These are phyloP conservation scores for Spondyliosoma cantharus DNA, from an alignment of 2,797 vertebrate species.

Conservation along the genomic window DNA sequence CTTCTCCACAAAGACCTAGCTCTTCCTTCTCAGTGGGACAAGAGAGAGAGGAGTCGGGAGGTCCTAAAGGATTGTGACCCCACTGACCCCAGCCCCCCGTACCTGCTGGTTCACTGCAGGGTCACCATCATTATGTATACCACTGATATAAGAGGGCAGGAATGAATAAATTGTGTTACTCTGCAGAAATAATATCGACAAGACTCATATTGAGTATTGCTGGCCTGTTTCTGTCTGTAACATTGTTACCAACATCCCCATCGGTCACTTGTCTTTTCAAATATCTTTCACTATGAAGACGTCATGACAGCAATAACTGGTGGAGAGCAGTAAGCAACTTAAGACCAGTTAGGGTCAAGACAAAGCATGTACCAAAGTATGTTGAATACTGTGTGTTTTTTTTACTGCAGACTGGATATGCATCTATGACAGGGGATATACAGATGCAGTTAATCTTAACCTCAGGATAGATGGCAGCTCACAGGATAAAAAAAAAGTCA, in stretches of 20 bases:
- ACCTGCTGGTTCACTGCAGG: conserved; percentile 81
- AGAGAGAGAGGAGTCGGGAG: conserved; percentile 54
- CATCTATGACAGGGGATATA: background rate
- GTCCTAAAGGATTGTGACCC: conserved; percentile 65
- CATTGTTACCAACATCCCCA: background rate
- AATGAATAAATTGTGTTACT: background rate
- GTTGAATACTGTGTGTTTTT: no score
- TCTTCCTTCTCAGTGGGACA: conserved; percentile 71
- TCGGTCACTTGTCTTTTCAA: background rate
- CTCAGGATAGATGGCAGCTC: background rate
- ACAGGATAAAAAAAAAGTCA: background rate
- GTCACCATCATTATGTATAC: conserved; percentile 57
- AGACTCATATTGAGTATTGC: background rate
- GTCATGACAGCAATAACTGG: background rate
- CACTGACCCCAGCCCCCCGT: conserved; percentile 49
- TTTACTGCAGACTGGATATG: background rate
- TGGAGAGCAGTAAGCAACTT: background rate
- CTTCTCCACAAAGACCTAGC: conserved; percentile 72
- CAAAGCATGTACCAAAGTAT: background rate
- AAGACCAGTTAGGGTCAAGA: background rate
- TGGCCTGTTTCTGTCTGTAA: background rate
- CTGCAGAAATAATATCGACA: background rate
- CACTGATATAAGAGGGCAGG: conserved; percentile 6
- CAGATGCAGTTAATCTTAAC: conserved; percentile 1
- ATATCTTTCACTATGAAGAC: background rate